A percentile compares a stretch with the other conserved stretches of the same genome.
Evolutionary conservation across 2,888 invertebrate genomes (phyloP).

Genomic region (Odontomyia ornata): DNA sequence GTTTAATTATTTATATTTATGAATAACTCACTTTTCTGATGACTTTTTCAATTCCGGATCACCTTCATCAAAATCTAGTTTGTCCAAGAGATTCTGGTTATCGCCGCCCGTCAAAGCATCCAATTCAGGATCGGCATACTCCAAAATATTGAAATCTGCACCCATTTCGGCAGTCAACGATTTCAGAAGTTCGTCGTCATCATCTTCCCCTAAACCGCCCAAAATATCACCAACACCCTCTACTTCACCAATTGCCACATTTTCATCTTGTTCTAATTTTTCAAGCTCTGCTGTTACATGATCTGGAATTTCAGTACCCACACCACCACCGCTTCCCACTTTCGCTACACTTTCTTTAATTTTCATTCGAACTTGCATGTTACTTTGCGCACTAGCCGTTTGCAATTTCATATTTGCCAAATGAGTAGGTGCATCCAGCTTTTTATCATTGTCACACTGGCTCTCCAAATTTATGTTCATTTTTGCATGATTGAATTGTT

Average conservation of each 20-base stretch:
- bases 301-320: constrained; percentile 71
- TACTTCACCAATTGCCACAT: constrained; percentile 68
- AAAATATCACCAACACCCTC: constrained; percentile 81
- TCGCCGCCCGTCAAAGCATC: constrained; percentile 81
- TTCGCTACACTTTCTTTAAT: constrained; percentile 41
- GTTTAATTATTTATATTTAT: neutral
- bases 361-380: constrained; percentile 52
- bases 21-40: constrained; percentile 43
- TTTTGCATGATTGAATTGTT: constrained; percentile 18
- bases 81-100: constrained; percentile 86
- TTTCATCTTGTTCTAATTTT: constrained; percentile 73
- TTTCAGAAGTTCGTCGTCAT: constrained; percentile 85
- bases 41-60: constrained; percentile 68
- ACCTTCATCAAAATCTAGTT: constrained; percentile 82
- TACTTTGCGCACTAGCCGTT: constrained; percentile 51
- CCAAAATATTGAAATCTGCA: constrained; percentile 93
- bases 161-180: constrained; percentile 84
- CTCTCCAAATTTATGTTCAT: constrained; percentile 15
- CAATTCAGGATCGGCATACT: constrained; percentile 94
- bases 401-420: constrained; percentile 50
- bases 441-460: neutral
- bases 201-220: constrained; percentile 84
- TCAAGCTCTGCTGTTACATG: constrained; percentile 75
- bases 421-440: constrained; percentile 33
- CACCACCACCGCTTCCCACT: constrained; percentile 61